Conservation (phyloP, 2,113 vertebrate species). For the Indicator maculatus region DNA sequence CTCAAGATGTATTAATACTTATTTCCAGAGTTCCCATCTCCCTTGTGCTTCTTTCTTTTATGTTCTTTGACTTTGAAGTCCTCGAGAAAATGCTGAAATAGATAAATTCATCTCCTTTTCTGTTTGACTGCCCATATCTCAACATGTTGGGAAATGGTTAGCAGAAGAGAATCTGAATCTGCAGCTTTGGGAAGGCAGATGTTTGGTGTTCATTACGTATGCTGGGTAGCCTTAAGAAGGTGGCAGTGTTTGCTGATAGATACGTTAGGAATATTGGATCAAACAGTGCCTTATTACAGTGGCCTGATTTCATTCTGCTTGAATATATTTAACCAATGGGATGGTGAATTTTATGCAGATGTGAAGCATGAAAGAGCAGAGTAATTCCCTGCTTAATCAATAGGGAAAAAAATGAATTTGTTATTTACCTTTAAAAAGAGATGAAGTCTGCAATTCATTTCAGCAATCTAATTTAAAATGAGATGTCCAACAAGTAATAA, state of each 20-base stretch:
- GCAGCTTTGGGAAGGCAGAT: neutral
- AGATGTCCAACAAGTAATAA: neutral
- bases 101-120: neutral
- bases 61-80: neutral
- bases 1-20: neutral
- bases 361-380: neutral
- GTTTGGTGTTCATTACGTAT: neutral
- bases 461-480: neutral
- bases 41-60: neutral
- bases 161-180: neutral
- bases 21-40: neutral
- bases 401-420: neutral
- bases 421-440: neutral
- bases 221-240: conserved; percentile 5
- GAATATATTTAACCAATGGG: neutral
- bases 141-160: neutral
- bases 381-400: neutral
- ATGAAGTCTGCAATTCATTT: neutral
- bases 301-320: neutral
- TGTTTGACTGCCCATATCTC: neutral
- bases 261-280: conserved; percentile 24
- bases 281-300: conserved; percentile 18
- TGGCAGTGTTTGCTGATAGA: conserved; percentile 33
- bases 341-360: neutral
- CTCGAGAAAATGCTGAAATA: neutral